These are phyloP conservation scores for Sussaba pulchella DNA, from an alignment of 2,888 invertebrate species.

Conservation along the genomic window DNA sequence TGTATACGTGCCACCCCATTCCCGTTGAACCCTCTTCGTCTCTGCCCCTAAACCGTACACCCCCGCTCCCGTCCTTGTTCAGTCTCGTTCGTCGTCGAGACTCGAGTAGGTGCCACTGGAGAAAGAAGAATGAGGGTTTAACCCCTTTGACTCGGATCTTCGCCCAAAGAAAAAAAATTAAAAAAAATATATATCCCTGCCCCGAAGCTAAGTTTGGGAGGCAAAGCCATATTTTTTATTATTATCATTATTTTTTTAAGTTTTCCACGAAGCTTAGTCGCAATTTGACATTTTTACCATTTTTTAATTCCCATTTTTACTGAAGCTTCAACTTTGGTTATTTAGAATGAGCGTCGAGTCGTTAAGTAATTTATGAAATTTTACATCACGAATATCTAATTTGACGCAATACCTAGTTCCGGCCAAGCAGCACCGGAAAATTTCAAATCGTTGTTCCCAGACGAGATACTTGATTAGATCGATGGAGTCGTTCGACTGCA, in stretches of 20 bases:
- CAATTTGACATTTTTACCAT: constrained; percentile 16
- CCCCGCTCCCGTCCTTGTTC: constrained; percentile 37
- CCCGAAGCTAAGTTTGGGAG: constrained; percentile 19
- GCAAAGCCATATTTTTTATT: constrained; percentile 15
- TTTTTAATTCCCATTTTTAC: background rate
- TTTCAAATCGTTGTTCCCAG: constrained; percentile 43
- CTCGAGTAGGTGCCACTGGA: constrained; percentile 67
- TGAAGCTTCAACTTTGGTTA: background rate
- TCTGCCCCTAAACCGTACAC: constrained; percentile 13
- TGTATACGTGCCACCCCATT: constrained; percentile 26
- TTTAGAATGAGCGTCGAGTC: background rate
- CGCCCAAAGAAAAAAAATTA: constrained; percentile 54
- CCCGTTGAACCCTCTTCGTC: constrained; percentile 34
- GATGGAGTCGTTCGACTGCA: constrained; percentile 33
- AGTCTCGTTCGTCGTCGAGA: constrained; percentile 58
- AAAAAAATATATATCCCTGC: constrained; percentile 44
- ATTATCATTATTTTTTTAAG: too few species aligned
- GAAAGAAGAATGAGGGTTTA: constrained; percentile 73
- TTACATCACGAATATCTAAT: too few species aligned
- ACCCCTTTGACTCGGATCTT: constrained; percentile 70
- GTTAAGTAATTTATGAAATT: too few species aligned
- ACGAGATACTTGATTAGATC: constrained; percentile 60
- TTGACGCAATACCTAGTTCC: too few species aligned
- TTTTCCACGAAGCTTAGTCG: constrained; percentile 25
- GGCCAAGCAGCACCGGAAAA: too few species aligned